Evolutionary conservation across 2,113 vertebrate species (phyloP).

Genomic region (Anhinga anhinga): DNA sequence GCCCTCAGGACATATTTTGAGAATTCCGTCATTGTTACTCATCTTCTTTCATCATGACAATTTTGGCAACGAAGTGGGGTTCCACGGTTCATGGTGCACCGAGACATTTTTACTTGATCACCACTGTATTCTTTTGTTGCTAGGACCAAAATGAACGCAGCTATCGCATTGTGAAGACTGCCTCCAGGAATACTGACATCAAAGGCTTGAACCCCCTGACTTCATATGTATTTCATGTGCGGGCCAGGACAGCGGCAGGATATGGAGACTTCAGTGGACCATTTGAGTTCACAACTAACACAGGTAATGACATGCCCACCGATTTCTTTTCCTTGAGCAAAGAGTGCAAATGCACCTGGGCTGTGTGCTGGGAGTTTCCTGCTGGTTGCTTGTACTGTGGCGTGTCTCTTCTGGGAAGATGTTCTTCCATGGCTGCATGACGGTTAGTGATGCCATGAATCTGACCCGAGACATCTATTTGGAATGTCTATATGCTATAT

Average conservation of each 20-base stretch:
- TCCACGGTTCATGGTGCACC: background rate
- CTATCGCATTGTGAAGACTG: conserved; percentile 94
- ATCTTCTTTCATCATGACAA: background rate
- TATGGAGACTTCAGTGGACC: conserved; percentile 96
- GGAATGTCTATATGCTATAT: background rate
- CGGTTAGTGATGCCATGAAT: background rate
- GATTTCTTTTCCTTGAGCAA: background rate
- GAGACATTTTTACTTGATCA: background rate
- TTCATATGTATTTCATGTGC: conserved; percentile 95
- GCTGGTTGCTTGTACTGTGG: background rate
- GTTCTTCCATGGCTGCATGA: rapidly evolving
- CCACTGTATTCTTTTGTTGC: background rate
- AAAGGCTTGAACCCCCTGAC: conserved; percentile 93
- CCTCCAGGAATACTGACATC: conserved; percentile 88
- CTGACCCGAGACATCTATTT: rapidly evolving
- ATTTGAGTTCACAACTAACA: conserved; percentile 95
- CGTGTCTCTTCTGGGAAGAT: background rate
- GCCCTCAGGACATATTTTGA: background rate
- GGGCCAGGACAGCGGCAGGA: conserved; percentile 92
- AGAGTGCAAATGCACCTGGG: background rate
- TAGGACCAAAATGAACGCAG: conserved; percentile 98
- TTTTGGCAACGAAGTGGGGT: background rate
- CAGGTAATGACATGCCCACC: conserved; percentile 72
- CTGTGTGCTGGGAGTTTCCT: background rate
- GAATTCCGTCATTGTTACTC: background rate